Evolutionary conservation across 2,888 invertebrate genomes (phyloP).

Genomic region (Tachystola acroxantha): DNA sequence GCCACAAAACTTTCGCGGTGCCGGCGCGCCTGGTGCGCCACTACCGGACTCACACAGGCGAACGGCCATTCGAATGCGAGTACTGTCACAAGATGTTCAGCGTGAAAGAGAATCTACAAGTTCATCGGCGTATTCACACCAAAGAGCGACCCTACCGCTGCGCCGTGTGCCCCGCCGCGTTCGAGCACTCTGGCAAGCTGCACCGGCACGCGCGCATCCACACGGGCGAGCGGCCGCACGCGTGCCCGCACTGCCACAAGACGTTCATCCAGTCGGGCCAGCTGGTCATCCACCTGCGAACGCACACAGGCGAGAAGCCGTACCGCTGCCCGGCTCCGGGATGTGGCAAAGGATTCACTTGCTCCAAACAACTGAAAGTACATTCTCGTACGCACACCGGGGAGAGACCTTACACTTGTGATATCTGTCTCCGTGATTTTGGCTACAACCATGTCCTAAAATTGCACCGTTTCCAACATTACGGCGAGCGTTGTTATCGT

Average conservation of each 20-base stretch:
- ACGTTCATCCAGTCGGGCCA: constrained; percentile 95
- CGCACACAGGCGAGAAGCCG: constrained; percentile 93
- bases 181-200: constrained; percentile 93
- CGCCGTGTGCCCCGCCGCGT: constrained; percentile 91
- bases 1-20: constrained; percentile 93
- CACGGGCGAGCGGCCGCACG: constrained; percentile 93
- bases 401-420: constrained; percentile 93
- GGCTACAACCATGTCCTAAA: constrained; percentile 95
- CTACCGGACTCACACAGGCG: constrained; percentile 93
- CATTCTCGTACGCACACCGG: constrained; percentile 95
- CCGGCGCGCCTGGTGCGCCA: constrained; percentile 91
- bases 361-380: constrained; percentile 94
- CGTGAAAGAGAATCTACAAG: constrained; percentile 94
- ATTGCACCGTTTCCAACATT: constrained; percentile 92
- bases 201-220: constrained; percentile 95
- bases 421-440: constrained; percentile 93
- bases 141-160: constrained; percentile 95
- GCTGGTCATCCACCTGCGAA: constrained; percentile 92
- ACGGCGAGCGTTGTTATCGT: constrained; percentile 94
- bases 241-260: constrained; percentile 91
- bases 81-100: constrained; percentile 95
- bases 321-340: constrained; percentile 88
- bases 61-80: constrained; percentile 94
- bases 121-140: constrained; percentile 93
- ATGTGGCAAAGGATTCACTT: constrained; percentile 94